These are phyloP conservation scores for Odontesthes bonariensis DNA, from an alignment of 2,113 vertebrate species.

Conservation along the genomic window DNA sequence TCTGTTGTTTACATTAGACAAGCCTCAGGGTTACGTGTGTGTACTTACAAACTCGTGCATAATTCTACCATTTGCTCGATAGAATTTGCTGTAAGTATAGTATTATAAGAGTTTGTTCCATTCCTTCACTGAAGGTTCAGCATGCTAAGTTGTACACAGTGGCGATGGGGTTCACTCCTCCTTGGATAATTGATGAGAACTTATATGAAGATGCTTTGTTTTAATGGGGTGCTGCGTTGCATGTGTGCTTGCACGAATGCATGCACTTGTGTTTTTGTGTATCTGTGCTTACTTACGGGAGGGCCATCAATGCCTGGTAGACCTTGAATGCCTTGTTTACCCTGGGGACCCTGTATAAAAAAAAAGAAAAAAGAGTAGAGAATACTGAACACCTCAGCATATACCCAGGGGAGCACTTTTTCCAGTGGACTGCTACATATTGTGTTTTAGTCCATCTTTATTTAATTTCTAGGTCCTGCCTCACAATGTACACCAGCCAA, in stretches of 20 bases:
- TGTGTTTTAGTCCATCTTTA: slow-evolving; percentile 34
- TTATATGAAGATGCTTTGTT: background rate
- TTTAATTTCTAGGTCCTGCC: slow-evolving; percentile 43
- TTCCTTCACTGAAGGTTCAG: background rate
- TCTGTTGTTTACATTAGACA: background rate
- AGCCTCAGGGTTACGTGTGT: background rate
- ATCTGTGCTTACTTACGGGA: slow-evolving; percentile 81
- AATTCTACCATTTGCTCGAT: background rate
- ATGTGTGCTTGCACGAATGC: background rate
- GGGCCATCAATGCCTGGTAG: slow-evolving; percentile 89
- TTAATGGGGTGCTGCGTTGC: background rate
- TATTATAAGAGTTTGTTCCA: background rate
- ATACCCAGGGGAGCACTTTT: slow-evolving; percentile 4
- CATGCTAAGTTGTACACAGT: too few species aligned
- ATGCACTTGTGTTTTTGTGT: background rate
- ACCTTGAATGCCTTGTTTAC: slow-evolving; percentile 88
- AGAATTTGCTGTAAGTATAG: background rate
- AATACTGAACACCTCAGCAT: slow-evolving; percentile 12
- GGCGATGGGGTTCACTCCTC: background rate
- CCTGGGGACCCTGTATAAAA: slow-evolving; percentile 85
- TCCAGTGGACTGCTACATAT: slow-evolving; percentile 25
- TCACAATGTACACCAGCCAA: slow-evolving; percentile 13
- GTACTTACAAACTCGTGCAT: background rate
- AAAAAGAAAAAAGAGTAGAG: slow-evolving; percentile 32
- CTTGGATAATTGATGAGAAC: background rate